phyloP scores from a whole-genome alignment of 1,140 invertebrate species.

The Oppia nitens region DNA sequence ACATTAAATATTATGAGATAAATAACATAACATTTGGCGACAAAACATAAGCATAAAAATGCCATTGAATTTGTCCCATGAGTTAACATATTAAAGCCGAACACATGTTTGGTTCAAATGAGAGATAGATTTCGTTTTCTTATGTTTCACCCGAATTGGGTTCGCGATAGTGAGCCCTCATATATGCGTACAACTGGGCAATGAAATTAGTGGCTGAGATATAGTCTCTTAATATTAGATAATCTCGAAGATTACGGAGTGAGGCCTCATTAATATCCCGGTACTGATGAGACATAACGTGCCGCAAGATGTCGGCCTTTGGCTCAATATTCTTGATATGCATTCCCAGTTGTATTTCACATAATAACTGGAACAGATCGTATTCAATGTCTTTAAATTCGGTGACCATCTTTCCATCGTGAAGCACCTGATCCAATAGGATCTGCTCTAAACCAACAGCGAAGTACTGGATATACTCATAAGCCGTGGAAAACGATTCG shows the following conservation, averaged over 20 bases:
- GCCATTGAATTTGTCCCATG: background rate
- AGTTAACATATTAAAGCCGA: too few species aligned
- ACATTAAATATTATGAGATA: too few species aligned
- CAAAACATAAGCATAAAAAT: background rate
- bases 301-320: slow-evolving; percentile 29
- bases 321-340: slow-evolving; percentile 34
- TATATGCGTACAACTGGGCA: slow-evolving; percentile 35
- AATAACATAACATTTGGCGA: too few species aligned
- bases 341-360: slow-evolving; percentile 39
- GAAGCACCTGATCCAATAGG: slow-evolving; percentile 40
- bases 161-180: background rate
- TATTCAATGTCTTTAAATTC: slow-evolving; percentile 39
- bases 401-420: slow-evolving; percentile 32
- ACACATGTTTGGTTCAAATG: background rate
- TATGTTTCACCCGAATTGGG: too few species aligned
- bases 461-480: slow-evolving; percentile 42
- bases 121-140: background rate
- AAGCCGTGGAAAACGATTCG: slow-evolving; percentile 35
- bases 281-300: slow-evolving; percentile 37
- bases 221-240: slow-evolving; percentile 46
- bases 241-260: slow-evolving; percentile 38
- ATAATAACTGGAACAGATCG: slow-evolving; percentile 39
- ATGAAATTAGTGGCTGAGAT: slow-evolving; percentile 43
- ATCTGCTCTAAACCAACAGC: slow-evolving; percentile 48
- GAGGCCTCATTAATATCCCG: slow-evolving; percentile 31